Conservation (phyloP, 2,797 vertebrate species). For the Periophthalmus magnuspinnatus region DNA sequence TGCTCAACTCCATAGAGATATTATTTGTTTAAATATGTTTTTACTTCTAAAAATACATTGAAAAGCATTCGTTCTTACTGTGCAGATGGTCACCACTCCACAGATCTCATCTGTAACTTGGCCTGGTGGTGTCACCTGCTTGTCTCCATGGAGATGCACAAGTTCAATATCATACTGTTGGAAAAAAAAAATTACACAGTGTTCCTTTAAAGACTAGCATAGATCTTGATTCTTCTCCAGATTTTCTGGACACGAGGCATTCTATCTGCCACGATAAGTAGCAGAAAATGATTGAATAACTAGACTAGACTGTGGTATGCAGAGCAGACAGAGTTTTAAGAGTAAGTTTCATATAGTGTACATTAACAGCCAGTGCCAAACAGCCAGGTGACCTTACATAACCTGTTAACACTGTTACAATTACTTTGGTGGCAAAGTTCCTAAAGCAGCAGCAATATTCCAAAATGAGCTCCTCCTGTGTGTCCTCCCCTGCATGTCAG, state of each 20-base stretch:
- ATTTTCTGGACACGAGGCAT: not conserved
- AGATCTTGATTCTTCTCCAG: not conserved
- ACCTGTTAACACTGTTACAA: conserved; percentile 18
- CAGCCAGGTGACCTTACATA: conserved; percentile 32
- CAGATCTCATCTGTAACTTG: not conserved
- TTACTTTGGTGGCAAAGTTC: conserved; percentile 20
- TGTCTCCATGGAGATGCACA: not conserved
- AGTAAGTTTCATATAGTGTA: conserved; percentile 3
- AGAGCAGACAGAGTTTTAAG: conserved; percentile 18
- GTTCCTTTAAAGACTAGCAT: not conserved
- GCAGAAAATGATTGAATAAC: conserved; percentile 1
- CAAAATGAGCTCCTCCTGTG: not conserved
- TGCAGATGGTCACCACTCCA: not conserved
- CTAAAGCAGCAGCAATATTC: conserved; percentile 27
- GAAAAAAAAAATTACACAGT: not conserved
- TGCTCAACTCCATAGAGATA: not conserved
- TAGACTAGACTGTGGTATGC: conserved; percentile 23
- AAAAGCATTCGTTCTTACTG: not conserved
- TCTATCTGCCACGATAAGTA: not conserved
- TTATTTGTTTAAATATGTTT: not conserved
- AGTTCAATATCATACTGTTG: not conserved
- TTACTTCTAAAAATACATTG: no score
- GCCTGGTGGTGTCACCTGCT: no score
- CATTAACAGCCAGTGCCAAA: conserved; percentile 13
- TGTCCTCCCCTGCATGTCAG: conserved; percentile 3